Base-by-base conservation (phyloP, 1,140 invertebrate species). In the Drosophila melanica region DNA sequence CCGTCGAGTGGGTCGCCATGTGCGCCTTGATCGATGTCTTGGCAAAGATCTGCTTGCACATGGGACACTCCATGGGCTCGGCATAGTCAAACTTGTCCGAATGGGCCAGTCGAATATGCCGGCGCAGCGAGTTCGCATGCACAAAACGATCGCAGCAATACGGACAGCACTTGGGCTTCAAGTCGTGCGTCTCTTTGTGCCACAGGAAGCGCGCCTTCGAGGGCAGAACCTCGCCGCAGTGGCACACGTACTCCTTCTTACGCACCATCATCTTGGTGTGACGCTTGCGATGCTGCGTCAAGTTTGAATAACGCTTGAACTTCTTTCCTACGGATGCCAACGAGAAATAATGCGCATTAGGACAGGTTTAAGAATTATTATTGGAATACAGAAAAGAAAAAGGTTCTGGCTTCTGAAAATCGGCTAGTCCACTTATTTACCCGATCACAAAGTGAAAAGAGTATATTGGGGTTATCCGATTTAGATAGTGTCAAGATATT, bases 121-220 rank as follows among this genome's bases (percentile, higher is more conserved):
- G 93, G 0, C 96, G 97, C 45, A 97, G 92, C 76, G 96, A 97
- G 9, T 96, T 94, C 81, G 94, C 94, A 90, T 97, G 96, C 44
- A 97, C 94, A 86, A 97, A 98, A 77, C 96, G 95, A 91, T 97
- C 96, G 77, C 95, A 95, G 92, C 97, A 98, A 82, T 95, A 95
- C 1, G 94, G 94, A 92, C 97, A 98, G 27, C 96, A 94, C 90
- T 97, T 97, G 0, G 97, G 97, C 90, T 95, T 95, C 4, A 94
- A 93, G 60, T 96, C 96, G 92, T 98, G 97, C 0, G 95, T 96
- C 91, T 97, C 96, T 78, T 95, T 95, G 92, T 98, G 97, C 96
- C 96, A 97, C 0, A 94, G 94, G 44, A 97, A 93, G 91, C 97
- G 97, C 54, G 95, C 96, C 87, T 95, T 95, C 23, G 96, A 96